Base-by-base conservation (phyloP, 2,888 invertebrate species). In the Lasioglossum villosulum region DNA sequence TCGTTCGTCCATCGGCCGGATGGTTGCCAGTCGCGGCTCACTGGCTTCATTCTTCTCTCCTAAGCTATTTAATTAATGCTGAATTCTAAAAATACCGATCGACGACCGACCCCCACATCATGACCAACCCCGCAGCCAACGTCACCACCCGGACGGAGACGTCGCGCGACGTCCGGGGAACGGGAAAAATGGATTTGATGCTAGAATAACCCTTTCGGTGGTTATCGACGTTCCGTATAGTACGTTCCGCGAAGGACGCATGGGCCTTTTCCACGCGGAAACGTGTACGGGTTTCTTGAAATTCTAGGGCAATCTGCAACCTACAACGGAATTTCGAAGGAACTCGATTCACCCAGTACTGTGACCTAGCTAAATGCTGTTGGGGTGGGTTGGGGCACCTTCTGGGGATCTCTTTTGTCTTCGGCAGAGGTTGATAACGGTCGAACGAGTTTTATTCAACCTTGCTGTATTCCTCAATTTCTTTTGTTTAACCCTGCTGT, bases 1-100 rank as follows among this genome's bases (percentile, higher is more conserved):
- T 66, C 39, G 88, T 90, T 86, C 89, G 91, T 90, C 85, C 90
- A 77, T 89, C 87, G 87, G 83, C 90, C 91, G 91, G 91, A 90
- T 88, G 91, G 88, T 88, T 89, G 88, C 87, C 89, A 86, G 89
- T 89, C 91, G 87, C 91, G 91, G 91, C 91, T 91, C 91, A 91
- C 90, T 91, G 92, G 91, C 87, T 92, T 83, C 88, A 87, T 92
- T 91, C 88, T 91, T 92, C 75, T 92, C 89, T 90, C 89, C 90
- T 79, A 83, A 87, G 91, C 91, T 89, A 90, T 86, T 89, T 90
- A 90, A 91, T 92, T 92, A 88, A 92, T 91, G 89, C 90, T 90
- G 86, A 85, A 92, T 88, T 91, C 92, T 90, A 91, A 90, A 91
- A 92, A 91, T 91, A 91, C 86, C 90, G 66, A 74, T 80, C 78